Base-by-base conservation (phyloP, 2,888 invertebrate species). In the Dynastes grantii region DNA sequence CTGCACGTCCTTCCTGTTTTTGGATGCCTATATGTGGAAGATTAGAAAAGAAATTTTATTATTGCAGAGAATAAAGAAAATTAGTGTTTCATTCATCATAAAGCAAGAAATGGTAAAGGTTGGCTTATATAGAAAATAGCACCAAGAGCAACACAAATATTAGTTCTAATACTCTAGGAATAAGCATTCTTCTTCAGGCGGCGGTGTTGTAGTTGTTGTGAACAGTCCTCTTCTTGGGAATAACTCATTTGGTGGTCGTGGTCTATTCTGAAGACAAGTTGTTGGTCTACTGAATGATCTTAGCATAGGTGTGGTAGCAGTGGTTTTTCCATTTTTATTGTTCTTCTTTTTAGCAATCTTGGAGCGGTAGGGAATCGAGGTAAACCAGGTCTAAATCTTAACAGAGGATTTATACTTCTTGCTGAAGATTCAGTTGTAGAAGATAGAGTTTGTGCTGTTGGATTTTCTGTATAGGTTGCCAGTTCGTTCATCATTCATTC, bases 161-260 rank as follows among this genome's bases (percentile, higher is more conserved):
- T 22, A 22, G 22, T 22, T 22, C 22, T 22, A 22, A 22, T 22
- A 22, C 22, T 22, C 22, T 22, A 22, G 22, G 22, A 22, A 22
- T 22, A 22, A 22, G 22, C 22, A 22, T 29, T 91, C 91, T 65
- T 89, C 87, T 79, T 89, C 89, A 76, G 89, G 89, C 79, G 87
- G 79, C 9, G 87, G 86, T 81, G 89, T 84, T 88, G 90, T 85
- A 2, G 90, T 91, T 51, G 89, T 90, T 13, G 92, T 94, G 75
- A 95, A 93, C 8, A 95, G 87, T 61, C 93, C 93, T 85, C 95
- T 91, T 83, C 93, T 92, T 2, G 95, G 96, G 86, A 95, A 96
- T 6, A 96, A 88, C 76, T 92, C 90, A 83, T 92, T 94, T 49
- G 84, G 89, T 2, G 94, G 93, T 82, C 95, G 90, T 65, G 92